Conservation (phyloP, 1,140 invertebrate genomes). For the Drosophila repleta region DNA sequence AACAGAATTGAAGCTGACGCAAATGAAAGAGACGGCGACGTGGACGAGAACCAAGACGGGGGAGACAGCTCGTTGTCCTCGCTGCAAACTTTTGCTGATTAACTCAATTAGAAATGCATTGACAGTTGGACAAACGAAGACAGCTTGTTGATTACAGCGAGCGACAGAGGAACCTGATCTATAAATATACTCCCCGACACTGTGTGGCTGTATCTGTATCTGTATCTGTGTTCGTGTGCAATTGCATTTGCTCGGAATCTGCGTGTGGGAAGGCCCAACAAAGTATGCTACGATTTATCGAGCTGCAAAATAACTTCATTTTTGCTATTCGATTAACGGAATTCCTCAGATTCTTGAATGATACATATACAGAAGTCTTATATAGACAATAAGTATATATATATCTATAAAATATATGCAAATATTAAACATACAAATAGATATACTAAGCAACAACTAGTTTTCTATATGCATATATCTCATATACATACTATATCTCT, state of each 20-base stretch:
- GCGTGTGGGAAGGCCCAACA: neutral
- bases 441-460: too few species aligned
- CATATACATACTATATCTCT: too few species aligned
- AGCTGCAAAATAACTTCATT: too few species aligned
- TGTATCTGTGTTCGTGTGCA: neutral
- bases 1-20: neutral
- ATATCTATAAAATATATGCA: too few species aligned
- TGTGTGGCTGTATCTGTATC: neutral
- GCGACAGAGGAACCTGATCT: neutral
- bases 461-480: too few species aligned
- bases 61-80: too few species aligned
- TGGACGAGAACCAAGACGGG: too few species aligned
- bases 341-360: too few species aligned
- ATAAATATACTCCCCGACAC: neutral
- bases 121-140: conserved; percentile 39
- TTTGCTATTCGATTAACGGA: neutral
- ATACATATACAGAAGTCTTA: too few species aligned
- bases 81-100: conserved; percentile 22
- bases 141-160: conserved; percentile 27
- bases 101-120: conserved; percentile 49
- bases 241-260: neutral
- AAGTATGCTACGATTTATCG: conserved; percentile 13
- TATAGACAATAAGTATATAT: too few species aligned
- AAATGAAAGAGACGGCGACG: conserved; percentile 1
- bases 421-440: too few species aligned